Evolutionary conservation across 2,113 vertebrate species (phyloP).

Genomic region (Chaetura pelagica): DNA sequence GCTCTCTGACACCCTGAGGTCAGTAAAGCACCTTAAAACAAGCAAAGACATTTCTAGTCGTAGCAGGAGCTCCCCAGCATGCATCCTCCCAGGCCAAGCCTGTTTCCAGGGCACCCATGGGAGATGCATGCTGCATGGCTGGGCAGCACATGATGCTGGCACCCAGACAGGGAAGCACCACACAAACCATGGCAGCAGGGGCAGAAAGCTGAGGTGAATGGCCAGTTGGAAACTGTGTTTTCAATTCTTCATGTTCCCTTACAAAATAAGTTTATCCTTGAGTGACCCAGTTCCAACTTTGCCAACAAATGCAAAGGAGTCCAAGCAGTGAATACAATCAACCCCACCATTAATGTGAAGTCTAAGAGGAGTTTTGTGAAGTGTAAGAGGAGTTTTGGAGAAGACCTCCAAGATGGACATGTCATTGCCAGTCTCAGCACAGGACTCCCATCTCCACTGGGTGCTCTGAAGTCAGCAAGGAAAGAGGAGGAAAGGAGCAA

Average conservation of each 20-base stretch:
- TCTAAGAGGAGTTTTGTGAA: background rate
- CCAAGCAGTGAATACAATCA: fast-evolving
- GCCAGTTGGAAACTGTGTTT: background rate
- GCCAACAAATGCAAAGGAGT: background rate
- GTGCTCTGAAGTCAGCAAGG: background rate
- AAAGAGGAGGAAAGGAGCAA: background rate
- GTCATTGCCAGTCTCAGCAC: background rate
- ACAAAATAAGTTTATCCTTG: background rate
- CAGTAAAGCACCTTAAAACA: background rate
- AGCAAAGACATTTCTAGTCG: background rate
- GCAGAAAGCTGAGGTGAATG: background rate
- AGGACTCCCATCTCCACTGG: background rate
- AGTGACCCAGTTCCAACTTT: background rate
- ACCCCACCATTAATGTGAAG: background rate
- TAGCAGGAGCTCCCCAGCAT: background rate
- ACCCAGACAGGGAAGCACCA: background rate
- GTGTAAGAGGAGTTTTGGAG: background rate
- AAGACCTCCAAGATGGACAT: background rate
- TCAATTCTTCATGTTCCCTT: background rate
- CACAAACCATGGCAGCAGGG: fast-evolving
- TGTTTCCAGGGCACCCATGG: background rate
- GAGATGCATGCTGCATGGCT: background rate
- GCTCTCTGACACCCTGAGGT: background rate
- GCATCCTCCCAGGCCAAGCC: background rate
- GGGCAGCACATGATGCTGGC: fast-evolving